Base-by-base conservation (phyloP, 2,797 vertebrate species). In the Melanotaenia maccullochi region DNA sequence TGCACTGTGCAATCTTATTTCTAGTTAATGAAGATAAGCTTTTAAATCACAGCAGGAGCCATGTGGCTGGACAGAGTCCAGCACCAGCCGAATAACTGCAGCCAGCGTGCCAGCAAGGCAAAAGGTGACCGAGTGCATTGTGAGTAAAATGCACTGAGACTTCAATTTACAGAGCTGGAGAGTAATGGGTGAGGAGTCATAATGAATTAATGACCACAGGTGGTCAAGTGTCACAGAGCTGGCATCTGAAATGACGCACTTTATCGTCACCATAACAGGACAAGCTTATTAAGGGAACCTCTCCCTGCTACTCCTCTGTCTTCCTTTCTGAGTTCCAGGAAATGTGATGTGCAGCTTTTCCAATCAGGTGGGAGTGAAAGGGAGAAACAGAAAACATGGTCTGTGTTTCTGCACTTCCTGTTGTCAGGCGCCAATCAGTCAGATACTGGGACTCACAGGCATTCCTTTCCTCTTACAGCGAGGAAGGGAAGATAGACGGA, bases 321-420 rank as follows among this genome's bases (percentile, higher is more conserved):
- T 67, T 71, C 69, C 61, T 56, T 18, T 65, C 56, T n/a, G 60
- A 56, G 76, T 80, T 86, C 54, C 82, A 90, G 86, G 87, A 89
- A 91, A 85, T 80, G 49, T 82, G 30, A 32, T 58, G 51, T 62
- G 68, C 65, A 73, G 62, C 88, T 91, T 91, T 91, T 90, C 77
- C 86, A 87, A 68, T 75, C 70, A 89, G 82, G 85, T 89, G 89
- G 84, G 92, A 82, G 74, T 69, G 52, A 60, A 70, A 71, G 78
- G 58, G 60, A 81, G 38, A 67, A 68, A 72, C 51, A 70, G 60
- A 85, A 85, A 81, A 76, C 47, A n/a, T 5, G 58, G 77, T 65
- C 60, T 75, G 69, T 83, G 75, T 72, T 60, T 81, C 74, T 86
- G 84, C 78, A 73, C 79, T 94, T 94, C 92, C 93, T 92, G 91